A percentile compares a stretch with the other conserved stretches of the same genome.
Evolutionary conservation across 2,113 vertebrate species (phyloP).

Genomic region (Dendrocopos noguchii): DNA sequence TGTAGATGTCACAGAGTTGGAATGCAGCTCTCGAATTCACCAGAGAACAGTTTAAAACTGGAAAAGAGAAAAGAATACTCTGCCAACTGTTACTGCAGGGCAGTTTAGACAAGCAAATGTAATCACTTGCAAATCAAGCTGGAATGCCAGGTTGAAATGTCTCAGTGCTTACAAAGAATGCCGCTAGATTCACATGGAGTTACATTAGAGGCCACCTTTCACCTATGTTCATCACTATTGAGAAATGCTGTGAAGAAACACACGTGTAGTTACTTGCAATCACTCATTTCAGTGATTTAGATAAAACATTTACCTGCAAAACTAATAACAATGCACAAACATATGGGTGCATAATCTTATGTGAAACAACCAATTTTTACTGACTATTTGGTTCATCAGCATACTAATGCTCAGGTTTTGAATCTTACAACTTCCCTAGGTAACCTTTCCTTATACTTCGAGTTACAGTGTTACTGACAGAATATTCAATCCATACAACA

Average conservation of each 20-base stretch:
- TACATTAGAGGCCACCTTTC: background rate
- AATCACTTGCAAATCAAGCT: background rate
- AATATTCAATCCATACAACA: background rate
- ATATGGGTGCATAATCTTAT: rapidly evolving
- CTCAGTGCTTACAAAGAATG: background rate
- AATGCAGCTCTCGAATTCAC: background rate
- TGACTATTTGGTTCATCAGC: background rate
- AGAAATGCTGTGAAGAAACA: background rate
- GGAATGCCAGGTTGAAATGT: background rate
- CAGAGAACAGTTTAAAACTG: background rate
- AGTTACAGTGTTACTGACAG: background rate
- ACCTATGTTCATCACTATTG: background rate
- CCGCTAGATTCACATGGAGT: background rate
- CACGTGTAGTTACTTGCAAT: background rate
- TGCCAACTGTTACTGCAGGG: background rate
- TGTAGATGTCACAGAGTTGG: background rate
- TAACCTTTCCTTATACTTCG: background rate
- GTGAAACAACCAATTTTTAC: background rate
- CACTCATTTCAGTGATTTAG: background rate
- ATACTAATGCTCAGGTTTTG: background rate
- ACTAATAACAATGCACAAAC: background rate
- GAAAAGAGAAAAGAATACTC: background rate
- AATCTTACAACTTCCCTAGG: background rate
- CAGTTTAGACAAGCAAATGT: background rate
- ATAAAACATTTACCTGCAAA: background rate